phyloP scores from a whole-genome alignment of 2,113 vertebrate genomes.

The Eurypyga helias region DNA sequence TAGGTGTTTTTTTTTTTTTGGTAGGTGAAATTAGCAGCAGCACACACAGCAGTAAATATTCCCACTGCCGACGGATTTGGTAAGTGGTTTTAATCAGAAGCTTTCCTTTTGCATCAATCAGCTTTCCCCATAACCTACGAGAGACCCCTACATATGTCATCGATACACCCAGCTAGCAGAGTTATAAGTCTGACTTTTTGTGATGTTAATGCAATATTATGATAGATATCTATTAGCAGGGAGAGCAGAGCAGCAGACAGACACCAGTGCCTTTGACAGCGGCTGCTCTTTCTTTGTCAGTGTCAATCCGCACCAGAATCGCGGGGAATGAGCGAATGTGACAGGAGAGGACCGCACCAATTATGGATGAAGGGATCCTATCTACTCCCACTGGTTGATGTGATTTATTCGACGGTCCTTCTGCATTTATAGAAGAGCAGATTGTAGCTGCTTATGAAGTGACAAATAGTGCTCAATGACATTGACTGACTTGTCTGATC shows the following conservation, averaged over 20 bases:
- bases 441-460: constrained; percentile 84
- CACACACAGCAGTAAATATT: neutral
- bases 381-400: constrained; percentile 87
- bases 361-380: constrained; percentile 88
- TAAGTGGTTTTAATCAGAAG: constrained; percentile 34
- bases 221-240: constrained; percentile 74
- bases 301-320: constrained; percentile 82
- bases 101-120: constrained; percentile 75
- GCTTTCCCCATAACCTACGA: constrained; percentile 9
- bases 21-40: neutral
- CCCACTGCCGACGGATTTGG: neutral
- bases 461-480: constrained; percentile 85
- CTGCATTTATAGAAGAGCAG: constrained; percentile 81
- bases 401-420: constrained; percentile 87
- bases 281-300: constrained; percentile 81
- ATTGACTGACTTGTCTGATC: constrained; percentile 93
- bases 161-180: constrained; percentile 29
- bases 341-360: constrained; percentile 86
- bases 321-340: constrained; percentile 78
- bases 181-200: constrained; percentile 39
- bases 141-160: constrained; percentile 19
- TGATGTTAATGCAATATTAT: constrained; percentile 70
- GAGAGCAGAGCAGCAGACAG: constrained; percentile 69
- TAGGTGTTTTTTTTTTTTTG: neutral
- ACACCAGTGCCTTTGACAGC: constrained; percentile 80